These are phyloP conservation scores for Mesitornis unicolor DNA, from an alignment of 2,113 vertebrate genomes.

Conservation along the genomic window DNA sequence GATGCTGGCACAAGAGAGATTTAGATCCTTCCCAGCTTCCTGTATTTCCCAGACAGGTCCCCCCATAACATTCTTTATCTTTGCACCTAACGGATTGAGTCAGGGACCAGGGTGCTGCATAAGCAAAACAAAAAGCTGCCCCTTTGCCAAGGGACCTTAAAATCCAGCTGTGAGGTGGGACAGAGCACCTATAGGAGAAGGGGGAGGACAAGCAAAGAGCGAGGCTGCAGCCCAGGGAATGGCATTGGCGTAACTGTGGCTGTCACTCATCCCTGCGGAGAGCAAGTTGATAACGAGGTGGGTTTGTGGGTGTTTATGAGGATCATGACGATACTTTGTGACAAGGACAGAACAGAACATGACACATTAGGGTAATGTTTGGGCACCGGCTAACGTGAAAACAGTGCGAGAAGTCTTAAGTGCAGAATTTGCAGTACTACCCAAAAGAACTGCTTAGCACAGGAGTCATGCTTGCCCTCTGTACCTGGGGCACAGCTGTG, in stretches of 20 bases:
- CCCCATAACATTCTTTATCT: background rate
- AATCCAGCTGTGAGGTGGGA: background rate
- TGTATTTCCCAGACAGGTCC: background rate
- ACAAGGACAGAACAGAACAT: background rate
- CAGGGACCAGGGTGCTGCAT: background rate
- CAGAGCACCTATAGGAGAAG: background rate
- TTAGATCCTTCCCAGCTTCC: background rate
- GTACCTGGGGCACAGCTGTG: background rate
- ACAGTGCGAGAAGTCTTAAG: background rate
- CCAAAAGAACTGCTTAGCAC: background rate
- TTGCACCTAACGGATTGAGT: background rate
- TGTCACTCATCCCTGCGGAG: conserved; percentile 11
- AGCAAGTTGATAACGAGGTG: conserved; percentile 5
- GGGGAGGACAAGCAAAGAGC: background rate
- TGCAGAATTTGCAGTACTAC: background rate
- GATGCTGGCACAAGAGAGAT: background rate
- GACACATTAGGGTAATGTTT: conserved; percentile 25
- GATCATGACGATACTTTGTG: background rate
- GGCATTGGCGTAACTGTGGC: fast-evolving
- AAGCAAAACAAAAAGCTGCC: background rate
- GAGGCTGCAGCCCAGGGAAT: background rate
- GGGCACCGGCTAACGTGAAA: background rate
- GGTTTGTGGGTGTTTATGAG: conserved; percentile 40
- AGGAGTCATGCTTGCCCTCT: background rate
- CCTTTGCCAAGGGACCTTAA: background rate